Conservation (phyloP, 2,113 vertebrate genomes). For the Cynoglossus semilaevis region DNA sequence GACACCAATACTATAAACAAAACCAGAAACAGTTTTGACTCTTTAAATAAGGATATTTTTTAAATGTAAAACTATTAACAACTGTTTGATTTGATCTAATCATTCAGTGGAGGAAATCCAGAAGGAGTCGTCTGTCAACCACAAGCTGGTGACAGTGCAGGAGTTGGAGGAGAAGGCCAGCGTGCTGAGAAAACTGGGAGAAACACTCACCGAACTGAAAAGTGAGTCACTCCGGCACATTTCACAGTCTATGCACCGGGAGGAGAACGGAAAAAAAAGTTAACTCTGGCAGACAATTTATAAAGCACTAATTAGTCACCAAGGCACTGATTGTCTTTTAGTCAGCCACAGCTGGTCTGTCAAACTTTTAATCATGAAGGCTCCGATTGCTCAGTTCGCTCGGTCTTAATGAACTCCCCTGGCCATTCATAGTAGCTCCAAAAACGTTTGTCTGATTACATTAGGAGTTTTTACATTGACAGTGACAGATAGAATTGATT, state of each 20-base stretch:
- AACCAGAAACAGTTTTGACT: too few species aligned
- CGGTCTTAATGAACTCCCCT: conserved; percentile 26
- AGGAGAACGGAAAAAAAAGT: conserved; percentile 29
- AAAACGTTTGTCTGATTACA: conserved; percentile 8
- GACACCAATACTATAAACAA: too few species aligned
- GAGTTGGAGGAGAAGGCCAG: conserved; percentile 95
- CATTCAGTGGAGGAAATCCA: conserved; percentile 96
- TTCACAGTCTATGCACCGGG: conserved; percentile 20
- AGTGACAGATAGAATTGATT: conserved; percentile 8
- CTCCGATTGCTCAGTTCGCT: conserved; percentile 30
- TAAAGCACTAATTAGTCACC: conserved; percentile 46
- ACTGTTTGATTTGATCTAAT: too few species aligned
- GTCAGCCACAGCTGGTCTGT: conserved; percentile 41
- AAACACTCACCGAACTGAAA: conserved; percentile 93
- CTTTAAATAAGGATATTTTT: too few species aligned
- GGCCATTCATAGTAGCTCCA: conserved; percentile 15
- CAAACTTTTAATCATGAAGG: conserved; percentile 31
- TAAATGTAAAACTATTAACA: too few species aligned
- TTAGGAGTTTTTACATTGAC: conserved; percentile 4
- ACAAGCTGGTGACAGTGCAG: conserved; percentile 86
- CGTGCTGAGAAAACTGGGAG: conserved; percentile 90
- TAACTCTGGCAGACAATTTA: conserved; percentile 38
- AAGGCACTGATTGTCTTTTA: conserved; percentile 43
- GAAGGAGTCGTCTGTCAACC: conserved; percentile 87
- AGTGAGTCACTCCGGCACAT: conserved; percentile 78